Base-by-base conservation (phyloP, 2,797 vertebrate genomes). In the Onychomys leucogaster region DNA sequence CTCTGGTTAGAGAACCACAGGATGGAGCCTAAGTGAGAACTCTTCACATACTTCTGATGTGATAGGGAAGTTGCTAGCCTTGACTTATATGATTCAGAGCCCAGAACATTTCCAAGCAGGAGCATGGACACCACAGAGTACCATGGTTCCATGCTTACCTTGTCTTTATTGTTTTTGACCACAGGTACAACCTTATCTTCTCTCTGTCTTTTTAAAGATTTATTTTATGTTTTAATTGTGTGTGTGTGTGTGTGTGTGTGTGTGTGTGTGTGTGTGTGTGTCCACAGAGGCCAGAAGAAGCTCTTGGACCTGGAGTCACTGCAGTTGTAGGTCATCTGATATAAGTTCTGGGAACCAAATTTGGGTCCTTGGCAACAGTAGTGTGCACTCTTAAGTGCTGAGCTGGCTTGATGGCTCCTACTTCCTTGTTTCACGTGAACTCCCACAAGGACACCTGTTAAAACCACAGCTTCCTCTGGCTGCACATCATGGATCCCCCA, bases 51-150 rank as follows among this genome's bases (percentile, higher is more conserved):
- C 77, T 52, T 82, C 71, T 1, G 0, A 32, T 0, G 0, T 80
- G 37, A 78, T 43, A 7, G 43, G 43, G 37, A 43, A 59, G 5
- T 23, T 46, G 12, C 1, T 16, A 29, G 65, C 10, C 8, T 1
- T 0, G 6, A 55, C 67, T 82, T 63, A 11, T 55, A 21, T 37
- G 65, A 21, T 59, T 65, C 61, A 13, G 88, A 91, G 87, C 71
- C 59, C 12, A 16, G 43, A 41, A 46, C 0, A 0, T 52, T 83
- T 21, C 19, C 37, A 37, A 78, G 21, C 2, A 14, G 5, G 27
- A 21, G 11, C 4, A 52, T 41, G 11, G 32, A 43, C 0, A 2
- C 55, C 21, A 14, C 41, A 21, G 6, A n/a, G 34, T 0, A 5
- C 3, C 2, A 37, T 23, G 19, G 55, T 17, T 89, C 63, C 37